Percentiles rank a stretch among this genome's conserved stretches.
Conservation (phyloP, 2,797 vertebrate species). For the Anomalospiza imberbis region DNA sequence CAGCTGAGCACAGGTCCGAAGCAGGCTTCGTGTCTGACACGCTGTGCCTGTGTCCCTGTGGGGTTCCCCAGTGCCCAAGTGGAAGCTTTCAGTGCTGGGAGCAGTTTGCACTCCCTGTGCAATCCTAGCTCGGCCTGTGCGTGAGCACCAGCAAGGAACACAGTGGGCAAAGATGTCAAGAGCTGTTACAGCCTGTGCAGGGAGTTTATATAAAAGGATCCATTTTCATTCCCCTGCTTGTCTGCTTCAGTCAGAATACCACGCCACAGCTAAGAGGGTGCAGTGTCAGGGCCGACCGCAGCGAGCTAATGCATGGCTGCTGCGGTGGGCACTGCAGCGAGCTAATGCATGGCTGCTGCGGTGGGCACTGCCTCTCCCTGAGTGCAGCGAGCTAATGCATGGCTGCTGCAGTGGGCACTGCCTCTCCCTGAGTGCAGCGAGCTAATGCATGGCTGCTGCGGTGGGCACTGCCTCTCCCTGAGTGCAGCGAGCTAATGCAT, state of each 20-base stretch:
- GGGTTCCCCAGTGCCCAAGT: neutral
- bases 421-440: too few species aligned
- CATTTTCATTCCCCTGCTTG: slow-evolving; percentile 35
- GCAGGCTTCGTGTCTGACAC: fast-evolving
- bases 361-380: too few species aligned
- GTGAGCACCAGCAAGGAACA: neutral
- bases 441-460: too few species aligned
- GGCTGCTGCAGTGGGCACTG: too few species aligned
- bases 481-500: slow-evolving; percentile 9
- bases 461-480: neutral
- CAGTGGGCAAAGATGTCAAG: neutral
- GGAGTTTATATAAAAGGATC: slow-evolving; percentile 22
- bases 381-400: too few species aligned
- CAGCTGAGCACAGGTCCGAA: neutral
- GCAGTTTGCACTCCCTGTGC: neutral
- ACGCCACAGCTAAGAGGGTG: neutral
- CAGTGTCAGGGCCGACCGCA: neutral
- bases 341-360: neutral
- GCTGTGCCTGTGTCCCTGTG: fast-evolving
- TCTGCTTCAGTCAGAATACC: slow-evolving; percentile 37
- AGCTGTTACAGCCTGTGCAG: neutral
- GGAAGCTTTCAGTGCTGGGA: neutral
- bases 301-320: neutral
- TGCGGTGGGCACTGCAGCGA: neutral
- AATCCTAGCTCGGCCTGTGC: fast-evolving